Evolutionary conservation across 2,797 vertebrate species (phyloP).

Genomic region (Bucorvus abyssinicus): DNA sequence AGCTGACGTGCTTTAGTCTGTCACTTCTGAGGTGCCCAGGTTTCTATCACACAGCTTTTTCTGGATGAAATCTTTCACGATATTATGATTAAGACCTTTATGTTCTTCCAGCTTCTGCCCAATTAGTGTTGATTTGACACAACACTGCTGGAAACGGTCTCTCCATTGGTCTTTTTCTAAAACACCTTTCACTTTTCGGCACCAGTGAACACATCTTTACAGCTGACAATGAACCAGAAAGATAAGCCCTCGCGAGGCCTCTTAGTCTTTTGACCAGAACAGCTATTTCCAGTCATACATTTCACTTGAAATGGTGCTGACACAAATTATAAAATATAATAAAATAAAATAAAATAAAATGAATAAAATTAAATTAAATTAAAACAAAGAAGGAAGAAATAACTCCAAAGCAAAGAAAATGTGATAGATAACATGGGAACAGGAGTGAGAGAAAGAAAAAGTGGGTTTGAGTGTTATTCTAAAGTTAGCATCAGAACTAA

Average conservation of each 20-base stretch:
- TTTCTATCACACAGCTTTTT: neutral
- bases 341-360: no score
- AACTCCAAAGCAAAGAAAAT: neutral
- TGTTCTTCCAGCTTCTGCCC: neutral
- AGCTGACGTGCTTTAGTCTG: neutral
- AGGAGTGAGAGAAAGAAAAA: neutral
- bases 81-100: neutral
- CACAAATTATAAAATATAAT: neutral
- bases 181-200: neutral
- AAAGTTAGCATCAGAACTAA: neutral
- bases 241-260: neutral
- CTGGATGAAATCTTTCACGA: neutral
- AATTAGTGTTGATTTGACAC: neutral
- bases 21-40: neutral
- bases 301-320: neutral
- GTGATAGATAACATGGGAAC: neutral
- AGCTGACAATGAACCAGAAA: neutral
- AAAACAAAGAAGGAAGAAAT: neutral
- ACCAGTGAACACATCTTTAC: neutral
- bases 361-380: no score
- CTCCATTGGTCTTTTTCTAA: neutral
- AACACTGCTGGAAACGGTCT: neutral
- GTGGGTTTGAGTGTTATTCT: neutral
- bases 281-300: neutral
- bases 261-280: neutral